These are phyloP conservation scores for Xenopus petersii DNA, from an alignment of 2,797 vertebrate genomes.

Conservation along the genomic window DNA sequence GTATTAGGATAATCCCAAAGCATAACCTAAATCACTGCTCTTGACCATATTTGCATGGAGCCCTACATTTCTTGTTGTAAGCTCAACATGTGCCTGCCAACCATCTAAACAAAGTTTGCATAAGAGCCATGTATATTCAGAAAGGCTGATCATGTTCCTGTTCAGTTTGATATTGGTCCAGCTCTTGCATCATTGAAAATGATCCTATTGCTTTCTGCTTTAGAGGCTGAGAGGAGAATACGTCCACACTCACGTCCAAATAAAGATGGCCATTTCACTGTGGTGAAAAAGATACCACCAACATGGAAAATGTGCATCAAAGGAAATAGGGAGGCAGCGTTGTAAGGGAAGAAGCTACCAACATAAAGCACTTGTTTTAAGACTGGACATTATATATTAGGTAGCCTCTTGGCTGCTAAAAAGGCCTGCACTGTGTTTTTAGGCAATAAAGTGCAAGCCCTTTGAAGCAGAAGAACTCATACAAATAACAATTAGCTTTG, in stretches of 20 bases:
- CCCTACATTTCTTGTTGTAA: conserved; percentile 47
- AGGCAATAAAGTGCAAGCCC: conserved; percentile 18
- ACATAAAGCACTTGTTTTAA: conserved; percentile 55
- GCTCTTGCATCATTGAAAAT: conserved; percentile 32
- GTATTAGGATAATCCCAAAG: conserved; percentile 26
- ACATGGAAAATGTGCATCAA: conserved; percentile 13
- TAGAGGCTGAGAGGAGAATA: not conserved
- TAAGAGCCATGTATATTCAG: conserved; percentile 70
- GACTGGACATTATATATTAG: conserved; percentile 44
- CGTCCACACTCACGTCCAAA: conserved; percentile 11
- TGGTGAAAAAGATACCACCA: conserved; percentile 9
- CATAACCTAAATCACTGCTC: conserved; percentile 46
- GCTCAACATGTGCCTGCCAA: conserved; percentile 49
- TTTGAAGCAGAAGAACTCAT: conserved; percentile 31
- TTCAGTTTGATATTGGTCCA: conserved; percentile 56
- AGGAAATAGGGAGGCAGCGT: conserved; percentile 50
- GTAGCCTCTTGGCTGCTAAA: conserved; percentile 30
- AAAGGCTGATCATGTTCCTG: conserved; percentile 67
- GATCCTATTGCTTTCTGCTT: conserved; percentile 40
- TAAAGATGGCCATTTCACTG: conserved; percentile 1
- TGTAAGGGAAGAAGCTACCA: conserved; percentile 50
- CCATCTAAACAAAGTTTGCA: conserved; percentile 42
- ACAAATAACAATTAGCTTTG: conserved; percentile 62
- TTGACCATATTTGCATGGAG: conserved; percentile 47
- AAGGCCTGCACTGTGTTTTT: conserved; percentile 36